A percentile compares a stretch with the other conserved stretches of the same genome.
phyloP scores from a whole-genome alignment of 2,888 invertebrate species.

The Marronus borbonicus region DNA sequence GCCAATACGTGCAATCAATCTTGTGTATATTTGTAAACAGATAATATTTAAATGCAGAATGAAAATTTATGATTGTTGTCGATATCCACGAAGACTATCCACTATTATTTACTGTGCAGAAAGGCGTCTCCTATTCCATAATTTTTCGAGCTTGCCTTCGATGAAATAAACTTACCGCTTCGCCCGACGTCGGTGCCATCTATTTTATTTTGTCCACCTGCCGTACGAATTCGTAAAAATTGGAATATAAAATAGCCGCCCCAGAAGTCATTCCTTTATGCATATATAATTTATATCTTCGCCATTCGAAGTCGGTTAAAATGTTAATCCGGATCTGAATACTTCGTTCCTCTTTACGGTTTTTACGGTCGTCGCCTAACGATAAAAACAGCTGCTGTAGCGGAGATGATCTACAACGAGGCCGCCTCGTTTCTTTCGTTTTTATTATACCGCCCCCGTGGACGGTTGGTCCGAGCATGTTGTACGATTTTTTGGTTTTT shows the following conservation, averaged over 20 bases:
- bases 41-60: no score
- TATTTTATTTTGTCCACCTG: conserved; percentile 15
- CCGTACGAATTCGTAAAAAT: conserved; percentile 8
- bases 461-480: no score
- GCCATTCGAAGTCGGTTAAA: neutral
- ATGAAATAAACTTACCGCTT: neutral
- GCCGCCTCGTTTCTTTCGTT: conserved; percentile 8
- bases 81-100: no score
- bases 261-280: neutral
- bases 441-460: conserved; percentile 15
- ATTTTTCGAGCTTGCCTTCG: no score
- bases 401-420: conserved; percentile 26
- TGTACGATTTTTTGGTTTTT: conserved; percentile 27
- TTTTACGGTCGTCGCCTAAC: neutral
- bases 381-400: conserved; percentile 33
- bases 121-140: no score
- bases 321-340: conserved; percentile 21
- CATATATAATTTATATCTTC: conserved; percentile 10
- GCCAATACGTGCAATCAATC: no score
- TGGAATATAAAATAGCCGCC: neutral
- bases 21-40: no score
- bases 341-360: conserved; percentile 19
- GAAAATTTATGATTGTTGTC: no score
- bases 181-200: neutral
- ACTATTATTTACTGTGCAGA: no score